Percentiles rank a stretch among this genome's conserved stretches.
phyloP scores from a whole-genome alignment of 2,797 vertebrate genomes.

The Xenops minutus region DNA sequence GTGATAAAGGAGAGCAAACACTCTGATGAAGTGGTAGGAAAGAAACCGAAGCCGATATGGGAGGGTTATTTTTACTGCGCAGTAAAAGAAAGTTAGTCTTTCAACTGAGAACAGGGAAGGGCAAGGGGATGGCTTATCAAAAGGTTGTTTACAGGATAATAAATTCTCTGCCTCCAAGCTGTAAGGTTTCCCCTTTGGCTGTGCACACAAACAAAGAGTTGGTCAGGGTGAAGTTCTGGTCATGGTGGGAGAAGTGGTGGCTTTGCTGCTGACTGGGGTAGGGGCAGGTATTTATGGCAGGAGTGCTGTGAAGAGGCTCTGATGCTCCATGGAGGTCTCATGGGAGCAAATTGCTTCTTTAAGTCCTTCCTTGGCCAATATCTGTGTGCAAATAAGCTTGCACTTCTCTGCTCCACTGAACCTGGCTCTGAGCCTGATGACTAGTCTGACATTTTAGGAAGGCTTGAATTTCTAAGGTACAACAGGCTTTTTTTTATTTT shows the following conservation, averaged over 20 bases:
- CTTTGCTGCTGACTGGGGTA: neutral
- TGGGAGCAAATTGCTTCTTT: neutral
- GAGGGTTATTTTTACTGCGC: slow-evolving; percentile 29
- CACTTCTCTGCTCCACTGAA: neutral
- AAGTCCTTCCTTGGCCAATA: neutral
- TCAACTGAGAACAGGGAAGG: slow-evolving; percentile 56
- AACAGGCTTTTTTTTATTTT: neutral
- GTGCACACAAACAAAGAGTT: slow-evolving; percentile 24
- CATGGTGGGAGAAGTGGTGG: neutral
- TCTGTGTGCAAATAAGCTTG: neutral
- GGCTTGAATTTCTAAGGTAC: neutral
- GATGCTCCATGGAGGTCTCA: neutral
- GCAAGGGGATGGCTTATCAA: slow-evolving; percentile 43
- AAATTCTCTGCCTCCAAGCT: slow-evolving; percentile 50
- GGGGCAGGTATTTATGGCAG: neutral
- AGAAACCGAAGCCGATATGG: neutral
- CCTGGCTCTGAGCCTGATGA: neutral
- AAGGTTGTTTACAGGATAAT: slow-evolving; percentile 26
- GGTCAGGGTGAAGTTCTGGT: neutral
- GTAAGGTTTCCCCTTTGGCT: neutral
- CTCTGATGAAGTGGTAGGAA: slow-evolving; percentile 14
- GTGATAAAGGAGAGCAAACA: slow-evolving; percentile 60
- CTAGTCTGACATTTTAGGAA: neutral
- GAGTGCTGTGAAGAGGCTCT: neutral
- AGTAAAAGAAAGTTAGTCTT: slow-evolving; percentile 51